Percentiles rank a stretch among this genome's conserved stretches.
phyloP scores from a whole-genome alignment of 2,888 invertebrate genomes.

The Xiphydria camelus region DNA sequence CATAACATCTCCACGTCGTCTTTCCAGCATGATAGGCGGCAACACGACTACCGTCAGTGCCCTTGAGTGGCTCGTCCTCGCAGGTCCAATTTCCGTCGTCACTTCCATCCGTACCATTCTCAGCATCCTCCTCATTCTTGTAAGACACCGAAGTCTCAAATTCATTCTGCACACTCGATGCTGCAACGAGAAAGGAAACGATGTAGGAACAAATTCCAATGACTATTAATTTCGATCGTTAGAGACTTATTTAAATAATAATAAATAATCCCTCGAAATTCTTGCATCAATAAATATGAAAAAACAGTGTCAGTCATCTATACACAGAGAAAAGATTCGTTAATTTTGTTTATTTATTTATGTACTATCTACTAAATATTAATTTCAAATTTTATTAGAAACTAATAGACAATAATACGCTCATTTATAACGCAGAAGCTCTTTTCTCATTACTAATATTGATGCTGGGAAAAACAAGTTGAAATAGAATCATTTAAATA shows the following conservation, averaged over 20 bases:
- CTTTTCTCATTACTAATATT: too few relatives aligned
- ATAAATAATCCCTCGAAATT: slow-evolving; percentile 11
- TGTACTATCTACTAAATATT: too few relatives aligned
- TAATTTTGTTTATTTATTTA: too few relatives aligned
- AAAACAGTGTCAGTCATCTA: too few relatives aligned
- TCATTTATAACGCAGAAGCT: too few relatives aligned
- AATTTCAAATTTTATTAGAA: too few relatives aligned
- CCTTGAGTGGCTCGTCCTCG: slow-evolving; percentile 52
- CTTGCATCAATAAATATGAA: background rate
- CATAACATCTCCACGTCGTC: slow-evolving; percentile 53
- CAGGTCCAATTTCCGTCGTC: slow-evolving; percentile 55
- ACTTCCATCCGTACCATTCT: slow-evolving; percentile 48
- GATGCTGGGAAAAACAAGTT: too few relatives aligned
- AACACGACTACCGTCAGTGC: slow-evolving; percentile 53
- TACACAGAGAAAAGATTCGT: too few relatives aligned
- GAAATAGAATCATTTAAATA: background rate
- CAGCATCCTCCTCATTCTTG: slow-evolving; percentile 51
- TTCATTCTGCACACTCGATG: slow-evolving; percentile 55
- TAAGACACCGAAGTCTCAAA: slow-evolving; percentile 51
- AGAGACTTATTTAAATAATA: too few relatives aligned
- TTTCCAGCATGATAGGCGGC: slow-evolving; percentile 53
- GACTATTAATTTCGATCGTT: too few relatives aligned
- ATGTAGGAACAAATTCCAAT: too few relatives aligned
- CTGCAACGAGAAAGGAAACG: slow-evolving; percentile 29
- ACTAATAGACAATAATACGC: too few relatives aligned